Evolutionary conservation across 2,797 vertebrate genomes (phyloP).

Genomic region (Pseudocheirus occidentalis): DNA sequence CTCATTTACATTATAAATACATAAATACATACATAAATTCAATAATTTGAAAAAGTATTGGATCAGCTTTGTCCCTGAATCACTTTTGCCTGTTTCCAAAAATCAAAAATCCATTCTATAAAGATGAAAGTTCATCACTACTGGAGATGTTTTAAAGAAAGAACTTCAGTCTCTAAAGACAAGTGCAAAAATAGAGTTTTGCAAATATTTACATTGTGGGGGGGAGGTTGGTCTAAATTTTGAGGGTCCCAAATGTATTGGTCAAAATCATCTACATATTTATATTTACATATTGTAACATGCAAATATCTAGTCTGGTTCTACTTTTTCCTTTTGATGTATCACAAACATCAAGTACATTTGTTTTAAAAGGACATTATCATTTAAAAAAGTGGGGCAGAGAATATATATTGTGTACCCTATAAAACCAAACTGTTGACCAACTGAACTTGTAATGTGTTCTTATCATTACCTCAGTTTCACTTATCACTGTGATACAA

Average conservation of each 20-base stretch:
- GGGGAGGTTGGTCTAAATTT: neutral
- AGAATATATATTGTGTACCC: neutral
- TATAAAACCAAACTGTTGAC: neutral
- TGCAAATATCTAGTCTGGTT: neutral
- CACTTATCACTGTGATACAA: neutral
- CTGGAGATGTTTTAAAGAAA: neutral
- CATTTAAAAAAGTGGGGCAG: neutral
- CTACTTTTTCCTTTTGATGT: neutral
- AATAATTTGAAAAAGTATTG: neutral
- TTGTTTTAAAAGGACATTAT: neutral
- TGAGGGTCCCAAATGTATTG: neutral
- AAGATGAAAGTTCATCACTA: neutral
- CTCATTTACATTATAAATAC: neutral
- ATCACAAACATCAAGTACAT: neutral
- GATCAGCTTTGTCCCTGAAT: neutral
- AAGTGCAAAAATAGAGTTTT: neutral
- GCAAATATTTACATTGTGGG: neutral
- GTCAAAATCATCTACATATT: neutral
- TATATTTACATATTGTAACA: neutral
- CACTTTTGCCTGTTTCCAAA: neutral
- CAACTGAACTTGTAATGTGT: neutral
- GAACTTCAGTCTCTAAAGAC: neutral
- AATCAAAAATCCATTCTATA: neutral
- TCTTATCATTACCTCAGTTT: neutral
- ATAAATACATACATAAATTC: too few relatives aligned